phyloP scores from a whole-genome alignment of 2,113 vertebrate species.

The Centrocercus urophasianus region DNA sequence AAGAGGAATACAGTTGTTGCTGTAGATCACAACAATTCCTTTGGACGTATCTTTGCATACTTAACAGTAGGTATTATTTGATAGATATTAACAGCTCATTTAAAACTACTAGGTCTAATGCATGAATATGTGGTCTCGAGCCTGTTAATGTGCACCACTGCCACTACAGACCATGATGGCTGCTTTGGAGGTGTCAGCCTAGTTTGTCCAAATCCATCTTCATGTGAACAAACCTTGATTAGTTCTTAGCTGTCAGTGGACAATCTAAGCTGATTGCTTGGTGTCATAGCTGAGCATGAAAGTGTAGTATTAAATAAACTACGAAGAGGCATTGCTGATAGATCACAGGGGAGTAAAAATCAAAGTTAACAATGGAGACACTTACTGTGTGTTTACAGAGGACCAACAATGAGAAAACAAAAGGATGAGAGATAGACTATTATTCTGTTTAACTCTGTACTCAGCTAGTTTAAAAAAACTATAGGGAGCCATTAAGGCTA shows the following conservation, averaged over 20 bases:
- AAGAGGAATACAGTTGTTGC: neutral
- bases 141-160: neutral
- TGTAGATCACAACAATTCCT: neutral
- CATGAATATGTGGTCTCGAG: conserved; percentile 1
- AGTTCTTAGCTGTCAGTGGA: neutral
- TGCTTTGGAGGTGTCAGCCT: conserved; percentile 20
- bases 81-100: conserved; percentile 6
- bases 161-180: neutral
- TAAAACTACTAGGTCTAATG: neutral
- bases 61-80: neutral
- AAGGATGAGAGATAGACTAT: neutral
- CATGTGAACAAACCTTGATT: neutral
- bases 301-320: neutral
- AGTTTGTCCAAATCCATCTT: neutral
- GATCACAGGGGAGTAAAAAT: conserved; percentile 1
- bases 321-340: neutral
- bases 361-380: neutral
- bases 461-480: conserved; percentile 20
- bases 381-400: conserved; percentile 18
- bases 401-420: neutral
- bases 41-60: neutral
- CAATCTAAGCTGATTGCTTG: neutral
- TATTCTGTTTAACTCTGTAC: conserved; percentile 7
- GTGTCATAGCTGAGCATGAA: neutral
- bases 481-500: neutral